Percentiles rank a stretch among this genome's conserved stretches.
Evolutionary conservation across 2,113 vertebrate species (phyloP).

Genomic region (Dasyurus viverrinus): DNA sequence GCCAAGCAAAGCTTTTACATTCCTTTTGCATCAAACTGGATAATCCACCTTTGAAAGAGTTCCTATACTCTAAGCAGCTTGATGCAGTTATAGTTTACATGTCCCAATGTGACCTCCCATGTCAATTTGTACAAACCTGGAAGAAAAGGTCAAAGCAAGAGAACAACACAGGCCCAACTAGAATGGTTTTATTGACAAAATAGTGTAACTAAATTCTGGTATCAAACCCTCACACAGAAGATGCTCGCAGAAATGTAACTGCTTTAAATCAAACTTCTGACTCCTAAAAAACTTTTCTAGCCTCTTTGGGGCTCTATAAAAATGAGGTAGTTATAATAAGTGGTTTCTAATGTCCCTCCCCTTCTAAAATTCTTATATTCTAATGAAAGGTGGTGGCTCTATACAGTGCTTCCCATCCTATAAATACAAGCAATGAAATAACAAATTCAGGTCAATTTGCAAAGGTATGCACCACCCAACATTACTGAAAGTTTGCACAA

Average conservation of each 20-base stretch:
- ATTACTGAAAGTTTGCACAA: neutral
- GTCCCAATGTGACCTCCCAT: slow-evolving; percentile 4
- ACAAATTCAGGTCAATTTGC: neutral
- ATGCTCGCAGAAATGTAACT: neutral
- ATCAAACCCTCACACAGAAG: neutral
- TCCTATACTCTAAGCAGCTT: neutral
- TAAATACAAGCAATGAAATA: neutral
- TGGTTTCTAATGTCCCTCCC: neutral
- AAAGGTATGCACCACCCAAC: neutral
- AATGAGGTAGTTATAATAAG: neutral
- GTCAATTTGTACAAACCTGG: slow-evolving; percentile 2
- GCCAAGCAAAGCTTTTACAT: neutral
- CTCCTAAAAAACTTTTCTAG: neutral
- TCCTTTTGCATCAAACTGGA: neutral
- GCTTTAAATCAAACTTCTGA: neutral
- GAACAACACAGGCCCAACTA: neutral
- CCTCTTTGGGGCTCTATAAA: neutral
- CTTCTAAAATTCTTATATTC: neutral
- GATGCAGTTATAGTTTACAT: neutral
- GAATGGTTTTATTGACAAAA: neutral
- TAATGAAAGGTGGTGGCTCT: neutral
- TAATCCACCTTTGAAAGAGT: slow-evolving; percentile 24
- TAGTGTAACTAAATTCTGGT: neutral
- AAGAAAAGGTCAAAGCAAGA: slow-evolving; percentile 4
- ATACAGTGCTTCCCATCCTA: neutral